These are phyloP conservation scores for Sebastiscus tertius DNA, from an alignment of 2,797 vertebrate genomes.

Conservation along the genomic window DNA sequence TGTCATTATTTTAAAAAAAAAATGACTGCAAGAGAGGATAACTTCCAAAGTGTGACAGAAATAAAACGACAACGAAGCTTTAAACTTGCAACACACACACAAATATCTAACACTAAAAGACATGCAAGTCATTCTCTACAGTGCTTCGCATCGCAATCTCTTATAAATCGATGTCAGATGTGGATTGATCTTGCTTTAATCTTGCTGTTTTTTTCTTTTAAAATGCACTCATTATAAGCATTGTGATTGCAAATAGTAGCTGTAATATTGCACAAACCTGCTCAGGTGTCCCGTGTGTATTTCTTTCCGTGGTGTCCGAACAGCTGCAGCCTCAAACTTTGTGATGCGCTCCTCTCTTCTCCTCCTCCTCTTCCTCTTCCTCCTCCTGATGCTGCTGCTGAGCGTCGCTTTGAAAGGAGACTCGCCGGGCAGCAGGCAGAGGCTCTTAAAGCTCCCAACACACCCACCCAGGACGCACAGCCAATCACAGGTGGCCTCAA, in stretches of 20 bases:
- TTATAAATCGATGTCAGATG: background rate
- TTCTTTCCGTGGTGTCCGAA: slow-evolving; percentile 7
- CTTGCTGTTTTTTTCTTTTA: background rate
- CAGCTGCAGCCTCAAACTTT: slow-evolving; percentile 72
- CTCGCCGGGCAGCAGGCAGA: slow-evolving; percentile 35
- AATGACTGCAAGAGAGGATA: background rate
- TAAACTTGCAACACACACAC: background rate
- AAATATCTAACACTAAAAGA: background rate
- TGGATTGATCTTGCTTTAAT: background rate
- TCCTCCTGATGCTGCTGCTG: slow-evolving; percentile 25
- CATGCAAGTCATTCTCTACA: slow-evolving; percentile 8
- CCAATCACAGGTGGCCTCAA: slow-evolving; percentile 64
- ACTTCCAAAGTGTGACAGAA: slow-evolving; percentile 40
- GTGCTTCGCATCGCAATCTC: background rate
- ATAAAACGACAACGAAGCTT: background rate
- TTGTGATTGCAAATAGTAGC: background rate
- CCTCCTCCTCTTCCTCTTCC: background rate
- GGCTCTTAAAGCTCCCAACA: slow-evolving; percentile 67
- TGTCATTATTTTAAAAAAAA: slow-evolving; percentile 20
- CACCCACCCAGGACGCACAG: slow-evolving; percentile 47
- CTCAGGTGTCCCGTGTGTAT: background rate
- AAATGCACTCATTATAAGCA: background rate
- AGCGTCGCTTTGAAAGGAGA: slow-evolving; percentile 36
- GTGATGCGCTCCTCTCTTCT: slow-evolving; percentile 33
- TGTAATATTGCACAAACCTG: slow-evolving; percentile 57